A percentile compares a stretch with the other conserved stretches of the same genome.
These are phyloP conservation scores for Megamerina dolium DNA, from an alignment of 2,888 invertebrate species.

Conservation along the genomic window DNA sequence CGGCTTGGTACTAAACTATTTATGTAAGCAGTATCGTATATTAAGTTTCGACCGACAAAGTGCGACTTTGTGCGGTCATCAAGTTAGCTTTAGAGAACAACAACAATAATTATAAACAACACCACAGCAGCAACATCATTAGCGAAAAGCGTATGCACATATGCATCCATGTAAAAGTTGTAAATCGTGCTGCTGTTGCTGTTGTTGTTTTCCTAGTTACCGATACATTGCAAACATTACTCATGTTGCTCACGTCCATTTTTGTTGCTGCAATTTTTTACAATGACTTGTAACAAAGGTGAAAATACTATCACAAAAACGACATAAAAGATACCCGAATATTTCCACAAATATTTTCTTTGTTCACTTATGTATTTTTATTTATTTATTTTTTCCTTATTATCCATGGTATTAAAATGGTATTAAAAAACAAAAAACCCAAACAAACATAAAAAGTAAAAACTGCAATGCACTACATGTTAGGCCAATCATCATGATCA, in stretches of 20 bases:
- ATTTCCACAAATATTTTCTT: background rate
- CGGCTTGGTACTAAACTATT: too few species aligned
- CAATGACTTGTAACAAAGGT: background rate
- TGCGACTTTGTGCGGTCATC: background rate
- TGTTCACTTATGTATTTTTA: background rate
- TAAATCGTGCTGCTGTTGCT: background rate
- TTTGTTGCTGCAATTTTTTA: too few species aligned
- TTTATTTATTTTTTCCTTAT: background rate
- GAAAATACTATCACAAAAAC: background rate
- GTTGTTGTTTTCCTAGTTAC: background rate
- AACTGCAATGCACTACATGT: too few species aligned
- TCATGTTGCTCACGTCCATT: too few species aligned
- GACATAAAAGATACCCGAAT: too few species aligned
- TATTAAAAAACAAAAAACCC: too few species aligned
- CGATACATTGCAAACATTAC: too few species aligned
- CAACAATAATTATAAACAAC: background rate
- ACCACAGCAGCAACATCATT: background rate
- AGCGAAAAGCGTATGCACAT: background rate
- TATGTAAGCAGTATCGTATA: background rate
- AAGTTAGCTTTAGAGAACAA: constrained; percentile 1
- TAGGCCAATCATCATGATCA: too few species aligned
- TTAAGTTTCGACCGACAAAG: too few species aligned
- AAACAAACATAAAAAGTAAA: too few species aligned
- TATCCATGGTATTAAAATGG: too few species aligned
- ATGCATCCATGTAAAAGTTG: background rate